Base-by-base conservation (phyloP, 2,888 invertebrate genomes). In the Halocaridina rubra region DNA sequence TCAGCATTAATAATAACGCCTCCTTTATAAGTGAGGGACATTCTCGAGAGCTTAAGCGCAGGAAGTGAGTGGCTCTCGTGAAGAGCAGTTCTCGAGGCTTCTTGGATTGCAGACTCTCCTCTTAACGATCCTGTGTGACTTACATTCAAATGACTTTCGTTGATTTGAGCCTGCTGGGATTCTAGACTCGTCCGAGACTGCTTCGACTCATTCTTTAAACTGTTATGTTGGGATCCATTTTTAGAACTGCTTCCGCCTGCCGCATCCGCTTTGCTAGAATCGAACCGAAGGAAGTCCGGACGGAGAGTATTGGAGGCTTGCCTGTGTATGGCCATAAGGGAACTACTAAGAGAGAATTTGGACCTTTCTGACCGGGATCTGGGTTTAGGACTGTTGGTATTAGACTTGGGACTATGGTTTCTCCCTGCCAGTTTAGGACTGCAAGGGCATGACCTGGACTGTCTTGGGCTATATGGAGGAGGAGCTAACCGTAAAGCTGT, bases 301-400 rank as follows among this genome's bases (percentile, higher is more conserved):
- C 82, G 69, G 3, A 88, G 71, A 10, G 88, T 78, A 67, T 84
- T 88, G 57, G 88, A 86, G 8, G 88, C 88, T 57, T 88, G 88
- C 19, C 86, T 77, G 71, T 86, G 88, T 32, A 88, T 84, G 22
- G 88, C 88, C 75, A 88, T 39, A 16, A 88, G 72, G 22, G 88
- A 88, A 19, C 86, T 84, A 39, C 88, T 86, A 13, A 88, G 81
- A 3, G 88, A 88, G 29, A 88, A 88, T 30, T 86, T 88, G 10
- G 81, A 84, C 22, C 84, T 81, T 0, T 80, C 84, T 8, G 79
- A 81, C 19, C 82, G 53, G 16, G 86, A 84, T 30, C 79, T 59
- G n/a, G 84, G 81, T 46, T 86, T 86, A 2, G 86, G 86, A 30
- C 86, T 86, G 16, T 84, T 79, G 4, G 74, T 76, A 16, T 80